phyloP scores from a whole-genome alignment of 1,140 invertebrate species.

The Tetramorium alpestre region DNA sequence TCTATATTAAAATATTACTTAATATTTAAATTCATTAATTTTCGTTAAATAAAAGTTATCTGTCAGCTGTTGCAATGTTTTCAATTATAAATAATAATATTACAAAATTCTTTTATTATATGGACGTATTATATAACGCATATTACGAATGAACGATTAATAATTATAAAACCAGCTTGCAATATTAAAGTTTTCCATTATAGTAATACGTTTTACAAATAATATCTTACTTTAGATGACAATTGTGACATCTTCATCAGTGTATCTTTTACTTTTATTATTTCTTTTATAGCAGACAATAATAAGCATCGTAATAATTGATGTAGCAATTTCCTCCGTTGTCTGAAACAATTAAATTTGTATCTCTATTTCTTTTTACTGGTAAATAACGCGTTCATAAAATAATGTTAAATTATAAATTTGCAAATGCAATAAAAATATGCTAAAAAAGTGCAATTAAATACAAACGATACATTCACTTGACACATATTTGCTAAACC shows the following conservation, averaged over 20 bases:
- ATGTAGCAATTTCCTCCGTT: background rate
- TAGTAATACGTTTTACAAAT: background rate
- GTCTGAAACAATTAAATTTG: background rate
- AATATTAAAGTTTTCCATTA: background rate
- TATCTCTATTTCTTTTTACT: background rate
- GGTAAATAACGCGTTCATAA: background rate
- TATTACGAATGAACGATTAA: background rate
- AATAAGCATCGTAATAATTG: background rate
- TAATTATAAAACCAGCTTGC: background rate
- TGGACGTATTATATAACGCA: background rate
- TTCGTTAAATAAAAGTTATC: background rate
- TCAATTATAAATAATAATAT: background rate
- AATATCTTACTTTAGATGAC: background rate
- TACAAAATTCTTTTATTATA: background rate
- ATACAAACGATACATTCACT: background rate
- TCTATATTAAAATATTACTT: background rate
- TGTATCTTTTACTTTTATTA: background rate
- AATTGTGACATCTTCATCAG: background rate
- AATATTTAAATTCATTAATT: constrained; percentile 8
- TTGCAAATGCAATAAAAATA: background rate
- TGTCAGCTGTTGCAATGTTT: background rate
- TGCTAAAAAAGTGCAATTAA: background rate
- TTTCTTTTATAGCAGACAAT: background rate
- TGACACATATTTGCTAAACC: constrained; percentile 7
- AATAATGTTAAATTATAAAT: background rate